A percentile compares a stretch with the other conserved stretches of the same genome.
Conservation (phyloP, 1,140 invertebrate species). For the Pogonus chalceus region DNA sequence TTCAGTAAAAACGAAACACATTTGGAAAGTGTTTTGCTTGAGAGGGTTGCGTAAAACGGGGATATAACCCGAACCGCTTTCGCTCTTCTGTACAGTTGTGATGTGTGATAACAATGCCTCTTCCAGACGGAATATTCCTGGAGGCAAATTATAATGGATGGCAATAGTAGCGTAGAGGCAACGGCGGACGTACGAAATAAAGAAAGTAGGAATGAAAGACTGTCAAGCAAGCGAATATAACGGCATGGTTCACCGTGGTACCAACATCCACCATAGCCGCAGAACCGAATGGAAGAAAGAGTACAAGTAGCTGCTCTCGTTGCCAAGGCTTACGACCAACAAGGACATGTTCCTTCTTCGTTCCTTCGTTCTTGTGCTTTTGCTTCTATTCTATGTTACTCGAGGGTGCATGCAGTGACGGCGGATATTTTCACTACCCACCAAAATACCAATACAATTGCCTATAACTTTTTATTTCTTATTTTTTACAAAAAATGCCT, state of each 20-base stretch:
- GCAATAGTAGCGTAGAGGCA: too few relatives aligned
- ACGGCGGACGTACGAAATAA: constrained; percentile 7
- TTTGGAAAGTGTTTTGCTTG: too few relatives aligned
- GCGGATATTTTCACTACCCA: too few relatives aligned
- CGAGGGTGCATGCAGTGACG: constrained; percentile 1
- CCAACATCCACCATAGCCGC: neutral
- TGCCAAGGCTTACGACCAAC: neutral
- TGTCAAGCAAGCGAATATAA: constrained; percentile 3
- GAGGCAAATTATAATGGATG: constrained; percentile 11
- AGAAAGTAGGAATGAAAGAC: constrained; percentile 9
- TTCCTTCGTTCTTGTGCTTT: too few relatives aligned
- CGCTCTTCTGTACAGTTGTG: neutral
- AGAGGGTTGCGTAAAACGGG: too few relatives aligned
- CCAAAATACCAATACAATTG: too few relatives aligned
- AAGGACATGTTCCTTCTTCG: neutral
- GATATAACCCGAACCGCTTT: too few relatives aligned
- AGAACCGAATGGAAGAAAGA: neutral
- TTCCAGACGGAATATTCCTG: constrained; percentile 2
- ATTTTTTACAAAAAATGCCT: too few relatives aligned
- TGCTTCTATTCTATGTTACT: too few relatives aligned
- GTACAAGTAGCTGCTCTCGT: neutral
- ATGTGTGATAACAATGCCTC: constrained; percentile 6
- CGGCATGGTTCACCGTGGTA: neutral
- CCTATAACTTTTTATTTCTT: too few relatives aligned
- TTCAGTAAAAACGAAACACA: too few relatives aligned